Conservation (phyloP, 2,797 vertebrate species). For the Argentina silus region DNA sequence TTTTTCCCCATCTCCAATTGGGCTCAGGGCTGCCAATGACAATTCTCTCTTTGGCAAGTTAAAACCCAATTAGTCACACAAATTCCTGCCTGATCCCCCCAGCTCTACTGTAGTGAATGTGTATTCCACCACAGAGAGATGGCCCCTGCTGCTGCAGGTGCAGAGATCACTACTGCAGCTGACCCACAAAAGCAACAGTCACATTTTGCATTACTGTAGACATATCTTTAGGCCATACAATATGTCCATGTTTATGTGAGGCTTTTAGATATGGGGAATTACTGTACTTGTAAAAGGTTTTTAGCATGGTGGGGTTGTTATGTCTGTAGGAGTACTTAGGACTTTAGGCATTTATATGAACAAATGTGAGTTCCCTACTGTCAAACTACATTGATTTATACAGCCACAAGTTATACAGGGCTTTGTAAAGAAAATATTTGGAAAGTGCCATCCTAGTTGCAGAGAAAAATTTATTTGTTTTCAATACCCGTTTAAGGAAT, state of each 20-base stretch:
- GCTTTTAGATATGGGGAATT: background rate
- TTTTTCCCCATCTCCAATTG: slow-evolving; percentile 63
- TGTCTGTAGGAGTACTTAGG: too few species aligned
- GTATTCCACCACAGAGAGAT: slow-evolving; percentile 52
- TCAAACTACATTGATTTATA: too few species aligned
- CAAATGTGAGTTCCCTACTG: too few species aligned
- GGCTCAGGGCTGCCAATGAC: slow-evolving; percentile 81
- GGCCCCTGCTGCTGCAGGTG: slow-evolving; percentile 60
- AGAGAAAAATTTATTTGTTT: too few species aligned
- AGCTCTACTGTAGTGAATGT: slow-evolving; percentile 73
- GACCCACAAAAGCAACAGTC: slow-evolving; percentile 19
- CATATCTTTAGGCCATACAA: background rate
- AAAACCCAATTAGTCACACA: slow-evolving; percentile 90
- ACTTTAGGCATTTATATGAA: too few species aligned
- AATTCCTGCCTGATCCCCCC: slow-evolving; percentile 87
- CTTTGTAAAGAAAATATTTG: too few species aligned
- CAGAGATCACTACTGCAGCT: slow-evolving; percentile 46
- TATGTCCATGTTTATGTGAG: background rate
- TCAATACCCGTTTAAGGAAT: too few species aligned
- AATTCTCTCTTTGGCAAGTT: slow-evolving; percentile 82
- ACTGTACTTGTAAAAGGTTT: background rate
- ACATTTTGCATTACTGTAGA: background rate
- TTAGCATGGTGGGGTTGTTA: too few species aligned
- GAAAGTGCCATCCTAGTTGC: too few species aligned
- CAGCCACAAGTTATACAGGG: too few species aligned